Evolutionary conservation across 64 coral and sea anemone species (phyloP).

Genomic region (Dendronephthya gigantea): DNA sequence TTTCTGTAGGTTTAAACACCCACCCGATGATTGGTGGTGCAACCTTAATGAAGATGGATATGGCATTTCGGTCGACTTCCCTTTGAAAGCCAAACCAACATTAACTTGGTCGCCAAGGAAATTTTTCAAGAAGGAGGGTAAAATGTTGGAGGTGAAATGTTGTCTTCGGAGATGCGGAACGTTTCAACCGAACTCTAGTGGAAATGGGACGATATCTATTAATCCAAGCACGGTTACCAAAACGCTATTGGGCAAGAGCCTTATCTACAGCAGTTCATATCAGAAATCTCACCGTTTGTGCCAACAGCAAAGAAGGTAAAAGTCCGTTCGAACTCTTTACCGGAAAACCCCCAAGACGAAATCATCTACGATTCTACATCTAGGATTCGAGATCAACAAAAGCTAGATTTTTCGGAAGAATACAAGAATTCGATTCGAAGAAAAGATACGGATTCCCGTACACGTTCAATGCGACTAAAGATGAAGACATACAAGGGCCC

Average conservation of each 20-base stretch:
- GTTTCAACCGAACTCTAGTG: neutral
- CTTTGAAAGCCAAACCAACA: neutral
- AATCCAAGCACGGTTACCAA: too few species aligned
- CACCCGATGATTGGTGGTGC: neutral
- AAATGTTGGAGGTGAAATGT: neutral
- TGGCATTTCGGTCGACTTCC: neutral
- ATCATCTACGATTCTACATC: neutral
- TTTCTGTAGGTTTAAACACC: neutral
- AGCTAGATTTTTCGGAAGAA: too few species aligned
- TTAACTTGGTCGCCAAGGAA: neutral
- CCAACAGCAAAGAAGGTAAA: too few species aligned
- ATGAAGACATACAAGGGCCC: neutral
- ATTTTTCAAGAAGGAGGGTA: neutral
- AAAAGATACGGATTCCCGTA: too few species aligned
- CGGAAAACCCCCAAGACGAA: neutral
- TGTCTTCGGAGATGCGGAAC: neutral
- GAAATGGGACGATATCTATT: constrained; percentile 17
- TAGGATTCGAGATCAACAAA: too few species aligned
- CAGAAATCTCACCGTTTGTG: too few species aligned
- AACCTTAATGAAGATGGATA: neutral
- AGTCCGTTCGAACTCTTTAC: too few species aligned
- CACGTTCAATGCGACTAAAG: neutral
- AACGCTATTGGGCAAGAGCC: too few species aligned
- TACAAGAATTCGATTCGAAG: too few species aligned
- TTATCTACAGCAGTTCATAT: too few species aligned